Conservation (phyloP, 2,888 invertebrate genomes). For the Endomychus coccineus region DNA sequence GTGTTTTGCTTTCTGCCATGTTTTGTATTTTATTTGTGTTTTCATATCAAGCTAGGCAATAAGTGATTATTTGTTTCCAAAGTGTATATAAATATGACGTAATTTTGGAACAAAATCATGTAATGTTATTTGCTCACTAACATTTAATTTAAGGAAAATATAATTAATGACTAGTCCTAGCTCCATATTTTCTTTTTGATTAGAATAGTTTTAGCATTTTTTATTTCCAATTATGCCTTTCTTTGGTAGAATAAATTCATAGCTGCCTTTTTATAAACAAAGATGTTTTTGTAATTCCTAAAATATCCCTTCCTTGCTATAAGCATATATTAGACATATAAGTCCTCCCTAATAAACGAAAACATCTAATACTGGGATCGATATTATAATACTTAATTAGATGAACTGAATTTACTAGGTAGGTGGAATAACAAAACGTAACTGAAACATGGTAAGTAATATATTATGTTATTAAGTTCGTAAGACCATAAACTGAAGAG, state of each 20-base stretch:
- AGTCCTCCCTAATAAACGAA: no score
- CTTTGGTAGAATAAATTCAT: constrained; percentile 40
- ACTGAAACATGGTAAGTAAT: no score
- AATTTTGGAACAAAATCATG: constrained; percentile 5
- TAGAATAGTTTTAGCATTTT: constrained; percentile 30
- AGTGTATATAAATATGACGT: no score
- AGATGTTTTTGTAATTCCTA: background rate
- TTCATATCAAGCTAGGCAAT: constrained; percentile 14
- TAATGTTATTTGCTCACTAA: constrained; percentile 33
- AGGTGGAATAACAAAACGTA: no score
- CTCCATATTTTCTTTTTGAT: constrained; percentile 20
- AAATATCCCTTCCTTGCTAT: background rate
- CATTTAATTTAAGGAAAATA: constrained; percentile 24
- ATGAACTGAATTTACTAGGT: no score
- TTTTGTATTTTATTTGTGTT: constrained; percentile 3
- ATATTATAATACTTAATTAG: no score
- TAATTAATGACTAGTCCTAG: constrained; percentile 37
- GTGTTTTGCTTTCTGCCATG: constrained; percentile 4
- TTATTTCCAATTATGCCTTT: no score
- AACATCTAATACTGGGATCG: no score
- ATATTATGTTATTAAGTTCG: no score
- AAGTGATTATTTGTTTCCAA: constrained; percentile 9
- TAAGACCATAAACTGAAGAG: no score
- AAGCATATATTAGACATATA: no score
- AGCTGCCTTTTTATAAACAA: constrained; percentile 41